These are phyloP conservation scores for Allacma fusca DNA, from an alignment of 2,888 invertebrate genomes.

Conservation along the genomic window DNA sequence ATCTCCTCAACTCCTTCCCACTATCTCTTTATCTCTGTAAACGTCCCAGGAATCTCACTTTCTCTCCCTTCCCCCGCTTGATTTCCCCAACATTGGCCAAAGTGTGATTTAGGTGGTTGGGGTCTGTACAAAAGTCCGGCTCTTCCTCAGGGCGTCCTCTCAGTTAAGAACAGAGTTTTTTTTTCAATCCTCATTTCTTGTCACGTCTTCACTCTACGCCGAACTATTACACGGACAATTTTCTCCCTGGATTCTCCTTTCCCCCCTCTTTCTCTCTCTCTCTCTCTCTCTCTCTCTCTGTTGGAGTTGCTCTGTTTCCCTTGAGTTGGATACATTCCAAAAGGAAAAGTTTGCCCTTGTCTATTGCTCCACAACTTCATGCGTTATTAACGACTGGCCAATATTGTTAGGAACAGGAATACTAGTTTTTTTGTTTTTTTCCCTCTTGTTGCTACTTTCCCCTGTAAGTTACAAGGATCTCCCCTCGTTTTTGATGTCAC, in stretches of 20 bases:
- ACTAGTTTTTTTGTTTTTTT: neutral
- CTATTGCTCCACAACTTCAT: constrained; percentile 4
- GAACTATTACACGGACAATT: neutral
- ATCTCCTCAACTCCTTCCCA: neutral
- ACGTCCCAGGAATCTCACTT: neutral
- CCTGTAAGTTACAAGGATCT: no score
- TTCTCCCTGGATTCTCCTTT: neutral
- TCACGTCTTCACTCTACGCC: constrained; percentile 22
- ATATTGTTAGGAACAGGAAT: neutral
- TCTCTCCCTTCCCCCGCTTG: neutral
- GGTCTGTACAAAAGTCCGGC: neutral
- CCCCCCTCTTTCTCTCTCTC: no score
- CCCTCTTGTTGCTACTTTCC: neutral
- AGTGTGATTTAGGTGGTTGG: constrained; percentile 31
- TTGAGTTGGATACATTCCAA: neutral
- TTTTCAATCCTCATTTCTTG: constrained; percentile 33
- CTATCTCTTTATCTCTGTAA: neutral
- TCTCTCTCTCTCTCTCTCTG: neutral
- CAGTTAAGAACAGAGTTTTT: constrained; percentile 10
- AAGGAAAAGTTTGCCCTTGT: constrained; percentile 1
- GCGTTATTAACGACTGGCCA: constrained; percentile 12
- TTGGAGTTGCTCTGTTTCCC: neutral
- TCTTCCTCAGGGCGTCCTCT: no score
- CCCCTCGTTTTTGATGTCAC: no score
- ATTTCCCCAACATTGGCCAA: constrained; percentile 8